Conservation (phyloP, 2,797 vertebrate genomes). For the Squalus acanthias region DNA sequence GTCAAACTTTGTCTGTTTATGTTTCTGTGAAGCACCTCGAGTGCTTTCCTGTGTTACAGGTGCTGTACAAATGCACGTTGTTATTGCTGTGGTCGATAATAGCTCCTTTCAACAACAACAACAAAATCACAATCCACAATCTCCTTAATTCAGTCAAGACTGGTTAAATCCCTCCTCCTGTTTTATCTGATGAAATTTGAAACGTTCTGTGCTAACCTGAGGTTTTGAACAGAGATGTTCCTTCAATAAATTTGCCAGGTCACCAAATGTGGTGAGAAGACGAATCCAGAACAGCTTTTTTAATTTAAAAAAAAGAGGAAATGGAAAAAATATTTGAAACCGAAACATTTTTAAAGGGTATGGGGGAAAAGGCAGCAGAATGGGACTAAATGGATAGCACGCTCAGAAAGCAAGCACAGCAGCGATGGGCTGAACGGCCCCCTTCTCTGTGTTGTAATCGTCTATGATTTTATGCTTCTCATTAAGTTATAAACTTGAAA, state of each 20-base stretch:
- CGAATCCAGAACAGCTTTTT: background rate
- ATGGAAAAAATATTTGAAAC: background rate
- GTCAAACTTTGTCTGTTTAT: background rate
- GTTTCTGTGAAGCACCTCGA: background rate
- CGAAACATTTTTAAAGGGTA: background rate
- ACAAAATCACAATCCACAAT: no score
- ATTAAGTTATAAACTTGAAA: no score
- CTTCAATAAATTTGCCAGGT: background rate
- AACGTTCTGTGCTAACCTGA: background rate
- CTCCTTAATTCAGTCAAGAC: background rate
- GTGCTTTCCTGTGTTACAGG: background rate
- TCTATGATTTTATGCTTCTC: no score
- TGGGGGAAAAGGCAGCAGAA: background rate
- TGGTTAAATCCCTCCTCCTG: background rate
- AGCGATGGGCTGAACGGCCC: background rate
- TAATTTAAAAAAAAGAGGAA: background rate
- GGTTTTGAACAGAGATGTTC: background rate
- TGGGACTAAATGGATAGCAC: background rate
- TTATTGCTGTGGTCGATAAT: no score
- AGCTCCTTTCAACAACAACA: background rate
- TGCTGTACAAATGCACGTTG: background rate
- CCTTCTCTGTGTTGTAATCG: background rate
- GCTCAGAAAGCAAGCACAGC: background rate
- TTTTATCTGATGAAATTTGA: background rate
- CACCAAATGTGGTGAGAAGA: background rate